phyloP scores from a whole-genome alignment of 2,888 invertebrate genomes.

The Diplolepis rosae region DNA sequence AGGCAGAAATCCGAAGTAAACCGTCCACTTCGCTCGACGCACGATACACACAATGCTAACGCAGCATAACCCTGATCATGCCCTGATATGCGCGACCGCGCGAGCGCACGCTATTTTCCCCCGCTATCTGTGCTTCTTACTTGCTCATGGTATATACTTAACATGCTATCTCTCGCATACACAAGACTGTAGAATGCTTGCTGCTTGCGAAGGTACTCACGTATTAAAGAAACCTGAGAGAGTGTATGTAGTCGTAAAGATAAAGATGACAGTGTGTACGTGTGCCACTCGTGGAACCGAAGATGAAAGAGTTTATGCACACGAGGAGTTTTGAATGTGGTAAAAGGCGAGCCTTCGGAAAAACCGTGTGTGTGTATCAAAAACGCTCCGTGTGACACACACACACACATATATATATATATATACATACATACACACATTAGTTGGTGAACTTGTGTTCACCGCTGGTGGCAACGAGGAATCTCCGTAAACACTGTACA shows the following conservation, averaged over 20 bases:
- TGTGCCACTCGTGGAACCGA: neutral
- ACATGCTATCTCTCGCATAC: constrained; percentile 1
- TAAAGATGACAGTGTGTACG: neutral
- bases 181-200: constrained; percentile 1
- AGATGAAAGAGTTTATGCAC: neutral
- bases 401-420: too few relatives aligned
- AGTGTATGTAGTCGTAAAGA: constrained; percentile 11
- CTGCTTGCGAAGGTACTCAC: constrained; percentile 33
- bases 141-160: neutral
- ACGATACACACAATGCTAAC: constrained; percentile 53
- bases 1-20: constrained; percentile 48
- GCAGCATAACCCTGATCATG: constrained; percentile 47
- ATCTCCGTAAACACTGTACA: constrained; percentile 61
- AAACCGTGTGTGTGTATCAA: neutral
- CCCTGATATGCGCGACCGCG: constrained; percentile 47
- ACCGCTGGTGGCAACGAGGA: constrained; percentile 55
- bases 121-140: neutral
- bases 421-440: too few relatives aligned
- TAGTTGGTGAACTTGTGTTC: constrained; percentile 38
- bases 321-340: constrained; percentile 9
- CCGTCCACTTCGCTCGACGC: constrained; percentile 54
- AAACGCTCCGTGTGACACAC: neutral
- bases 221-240: neutral
- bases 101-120: constrained; percentile 43
- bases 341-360: constrained; percentile 9